Conservation (phyloP, 2,113 vertebrate species). For the Chaetodon auriga region DNA sequence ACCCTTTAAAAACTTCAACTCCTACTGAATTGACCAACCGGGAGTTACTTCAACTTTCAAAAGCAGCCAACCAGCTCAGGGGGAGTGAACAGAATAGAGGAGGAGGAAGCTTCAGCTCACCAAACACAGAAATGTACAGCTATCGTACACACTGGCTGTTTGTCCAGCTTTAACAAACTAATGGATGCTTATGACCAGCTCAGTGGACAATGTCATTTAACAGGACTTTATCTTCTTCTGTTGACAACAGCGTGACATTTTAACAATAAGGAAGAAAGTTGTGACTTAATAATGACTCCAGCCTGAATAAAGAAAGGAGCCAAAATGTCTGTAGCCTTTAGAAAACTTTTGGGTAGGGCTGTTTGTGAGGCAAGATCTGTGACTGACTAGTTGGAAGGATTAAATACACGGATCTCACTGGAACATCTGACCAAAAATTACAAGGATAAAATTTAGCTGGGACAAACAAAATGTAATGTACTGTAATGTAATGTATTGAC, state of each 20-base stretch:
- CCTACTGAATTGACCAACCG: slow-evolving; percentile 68
- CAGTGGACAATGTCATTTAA: background rate
- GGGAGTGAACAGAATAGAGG: slow-evolving; percentile 44
- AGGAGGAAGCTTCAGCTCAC: background rate
- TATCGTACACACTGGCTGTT: background rate
- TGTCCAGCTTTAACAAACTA: background rate
- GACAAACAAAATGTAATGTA: background rate
- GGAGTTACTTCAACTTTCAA: slow-evolving; percentile 6
- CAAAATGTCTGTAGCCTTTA: background rate
- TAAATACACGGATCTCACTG: background rate
- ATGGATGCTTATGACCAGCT: background rate
- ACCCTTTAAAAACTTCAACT: slow-evolving; percentile 31
- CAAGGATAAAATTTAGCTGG: background rate
- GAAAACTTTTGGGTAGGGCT: background rate
- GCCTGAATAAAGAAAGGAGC: background rate
- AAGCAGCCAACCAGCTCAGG: slow-evolving; percentile 63
- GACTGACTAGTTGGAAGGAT: background rate
- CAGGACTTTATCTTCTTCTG: background rate
- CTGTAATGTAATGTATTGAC: background rate
- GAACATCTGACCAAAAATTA: background rate
- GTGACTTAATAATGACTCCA: background rate
- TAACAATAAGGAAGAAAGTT: background rate
- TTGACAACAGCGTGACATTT: background rate
- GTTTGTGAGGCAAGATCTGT: background rate
- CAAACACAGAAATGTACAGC: background rate